Percentiles rank a stretch among this genome's conserved stretches.
Evolutionary conservation across 2,888 invertebrate genomes (phyloP).

Genomic region (Arctia plantaginis): DNA sequence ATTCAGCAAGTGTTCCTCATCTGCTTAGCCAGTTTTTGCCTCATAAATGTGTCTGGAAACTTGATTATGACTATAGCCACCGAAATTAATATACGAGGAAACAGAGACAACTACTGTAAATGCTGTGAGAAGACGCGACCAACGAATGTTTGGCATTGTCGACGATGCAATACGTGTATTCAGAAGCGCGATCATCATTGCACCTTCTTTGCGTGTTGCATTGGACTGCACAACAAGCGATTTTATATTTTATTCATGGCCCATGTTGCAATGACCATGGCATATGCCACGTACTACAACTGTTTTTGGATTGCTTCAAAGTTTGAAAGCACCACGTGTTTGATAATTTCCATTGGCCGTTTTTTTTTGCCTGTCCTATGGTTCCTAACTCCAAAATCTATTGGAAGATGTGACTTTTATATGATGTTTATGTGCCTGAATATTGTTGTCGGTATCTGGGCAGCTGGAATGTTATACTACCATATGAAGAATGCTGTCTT

Average conservation of each 20-base stretch:
- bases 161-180: constrained; percentile 92
- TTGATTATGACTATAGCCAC: constrained; percentile 65
- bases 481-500: constrained; percentile 82
- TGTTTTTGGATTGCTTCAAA: constrained; percentile 86
- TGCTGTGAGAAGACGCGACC: constrained; percentile 90
- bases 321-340: constrained; percentile 52
- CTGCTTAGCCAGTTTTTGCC: constrained; percentile 59
- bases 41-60: constrained; percentile 71
- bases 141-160: constrained; percentile 94
- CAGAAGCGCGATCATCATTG: constrained; percentile 94
- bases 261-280: constrained; percentile 89
- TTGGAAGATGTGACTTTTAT: constrained; percentile 61
- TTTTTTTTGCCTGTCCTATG: constrained; percentile 64
- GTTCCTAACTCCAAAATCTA: constrained; percentile 49
- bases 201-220: constrained; percentile 93
- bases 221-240: constrained; percentile 93
- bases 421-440: constrained; percentile 62
- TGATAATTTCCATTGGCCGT: constrained; percentile 54
- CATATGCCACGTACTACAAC: constrained; percentile 89
- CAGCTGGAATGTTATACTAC: constrained; percentile 55
- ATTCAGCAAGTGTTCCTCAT: constrained; percentile 58
- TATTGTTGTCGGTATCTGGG: constrained; percentile 59
- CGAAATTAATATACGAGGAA: constrained; percentile 56
- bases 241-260: constrained; percentile 91
- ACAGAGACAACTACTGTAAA: constrained; percentile 87